Conservation (phyloP, 2,888 invertebrate species). For the Dynastes tityus region DNA sequence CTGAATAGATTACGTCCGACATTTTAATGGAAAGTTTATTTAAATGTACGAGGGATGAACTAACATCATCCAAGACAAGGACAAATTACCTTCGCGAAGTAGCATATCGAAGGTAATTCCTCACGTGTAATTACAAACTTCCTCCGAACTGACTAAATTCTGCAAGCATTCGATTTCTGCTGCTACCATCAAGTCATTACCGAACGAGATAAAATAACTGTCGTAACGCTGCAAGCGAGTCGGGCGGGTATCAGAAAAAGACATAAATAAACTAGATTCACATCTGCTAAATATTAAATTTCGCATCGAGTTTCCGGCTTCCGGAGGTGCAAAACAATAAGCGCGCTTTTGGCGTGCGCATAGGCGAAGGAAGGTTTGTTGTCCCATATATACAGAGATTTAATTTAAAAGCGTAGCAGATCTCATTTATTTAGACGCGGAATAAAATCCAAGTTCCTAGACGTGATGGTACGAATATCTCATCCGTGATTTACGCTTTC, state of each 20-base stretch:
- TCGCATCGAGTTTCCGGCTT: conserved; percentile 11
- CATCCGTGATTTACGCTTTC: conserved; percentile 29
- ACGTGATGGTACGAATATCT: conserved; percentile 14
- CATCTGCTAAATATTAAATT: conserved; percentile 26
- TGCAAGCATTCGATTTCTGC: neutral
- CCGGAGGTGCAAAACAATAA: conserved; percentile 6
- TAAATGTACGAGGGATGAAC: neutral
- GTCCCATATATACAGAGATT: conserved; percentile 4
- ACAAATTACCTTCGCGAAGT: conserved; percentile 7
- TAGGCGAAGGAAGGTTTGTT: neutral
- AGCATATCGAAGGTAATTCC: conserved; percentile 3
- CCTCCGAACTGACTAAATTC: conserved; percentile 6
- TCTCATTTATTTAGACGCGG: conserved; percentile 4
- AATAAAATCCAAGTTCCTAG: conserved; percentile 22
- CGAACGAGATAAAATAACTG: conserved; percentile 24
- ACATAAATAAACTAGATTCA: neutral
- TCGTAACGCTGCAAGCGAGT: neutral
- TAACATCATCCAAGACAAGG: conserved; percentile 16
- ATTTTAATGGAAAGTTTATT: neutral
- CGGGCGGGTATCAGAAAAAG: too few species aligned
- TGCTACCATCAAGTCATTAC: neutral
- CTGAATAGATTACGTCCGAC: neutral
- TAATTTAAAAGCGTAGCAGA: conserved; percentile 6
- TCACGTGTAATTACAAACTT: conserved; percentile 23
- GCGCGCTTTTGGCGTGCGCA: neutral